Base-by-base conservation (phyloP, 2,113 vertebrate genomes). In the Seriola quinqueradiata region DNA sequence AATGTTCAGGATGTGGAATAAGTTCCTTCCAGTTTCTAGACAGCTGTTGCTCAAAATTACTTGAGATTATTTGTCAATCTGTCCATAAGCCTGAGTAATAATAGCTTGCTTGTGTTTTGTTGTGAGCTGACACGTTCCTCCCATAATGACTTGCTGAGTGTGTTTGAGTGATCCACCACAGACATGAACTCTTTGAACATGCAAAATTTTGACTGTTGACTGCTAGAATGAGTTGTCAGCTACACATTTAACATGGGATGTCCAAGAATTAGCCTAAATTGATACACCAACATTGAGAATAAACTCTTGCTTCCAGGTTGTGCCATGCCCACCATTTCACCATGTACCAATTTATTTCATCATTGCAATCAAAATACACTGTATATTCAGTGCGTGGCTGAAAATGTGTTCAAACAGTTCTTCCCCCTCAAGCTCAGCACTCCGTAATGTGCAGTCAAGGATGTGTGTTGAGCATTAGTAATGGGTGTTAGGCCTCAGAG, bases 281-380 rank as follows among this genome's bases (percentile, higher is more conserved):
- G 1, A 12, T 4, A 36, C 1, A 38, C 7, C 1, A 36, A 36
- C 36, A 54, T n/a, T 9, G 36, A 4, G 21, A n/a, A 21, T 63
- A 3, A 38, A n/a, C 50, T n/a, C 58, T 69, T 75, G 14, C 42
- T 48, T 52, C 38, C 63, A 8, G 21, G 1, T n/a, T 60, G 8
- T 25, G 57, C 34, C 10, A 50, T 8, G 1, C 44, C 17, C 16
- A 14, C 38, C 16, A 4, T 88, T 84, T 79, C 86, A 70, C 66
- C 34, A 17, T 6, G 7, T 3, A 40, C 4, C 38, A 16, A 19
- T 71, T 70, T 52, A 79, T 83, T 86, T 86, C 76, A 68, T 85
- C 69, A 81, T 81, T 79, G 40, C 23, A 6, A 60, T 67, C 4
- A 38, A 65, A 81, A 68, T 10, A 16, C 10, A 36, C n/a, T 68